A percentile compares a stretch with the other conserved stretches of the same genome.
These are phyloP conservation scores for Sebastes reedi DNA, from an alignment of 2,797 vertebrate species.

Conservation along the genomic window DNA sequence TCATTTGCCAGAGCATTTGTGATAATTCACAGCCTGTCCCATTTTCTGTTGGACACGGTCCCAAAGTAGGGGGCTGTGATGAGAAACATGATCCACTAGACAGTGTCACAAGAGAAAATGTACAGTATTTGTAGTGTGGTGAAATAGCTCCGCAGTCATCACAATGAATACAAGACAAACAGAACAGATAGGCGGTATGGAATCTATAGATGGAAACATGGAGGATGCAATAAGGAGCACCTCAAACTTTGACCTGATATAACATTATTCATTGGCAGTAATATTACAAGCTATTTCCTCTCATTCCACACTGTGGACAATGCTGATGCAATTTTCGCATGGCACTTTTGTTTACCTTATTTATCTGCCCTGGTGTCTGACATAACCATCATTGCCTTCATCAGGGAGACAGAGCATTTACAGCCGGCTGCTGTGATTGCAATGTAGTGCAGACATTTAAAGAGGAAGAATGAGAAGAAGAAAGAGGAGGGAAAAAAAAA, in stretches of 20 bases:
- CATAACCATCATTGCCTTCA: conserved; percentile 62
- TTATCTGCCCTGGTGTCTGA: conserved; percentile 66
- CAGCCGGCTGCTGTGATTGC: conserved; percentile 64
- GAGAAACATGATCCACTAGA: conserved; percentile 70
- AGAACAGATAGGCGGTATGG: conserved; percentile 52
- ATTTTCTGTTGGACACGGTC: conserved; percentile 84
- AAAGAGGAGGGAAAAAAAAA: not conserved
- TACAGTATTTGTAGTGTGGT: conserved; percentile 47
- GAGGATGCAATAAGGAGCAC: conserved; percentile 67
- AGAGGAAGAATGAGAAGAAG: conserved; percentile 14
- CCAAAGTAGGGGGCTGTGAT: conserved; percentile 76
- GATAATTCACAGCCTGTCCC: conserved; percentile 87
- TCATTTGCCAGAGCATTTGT: conserved; percentile 88
- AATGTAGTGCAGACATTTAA: conserved; percentile 53
- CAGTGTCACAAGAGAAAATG: conserved; percentile 62
- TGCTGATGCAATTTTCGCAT: conserved; percentile 77
- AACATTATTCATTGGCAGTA: conserved; percentile 80
- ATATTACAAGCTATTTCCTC: conserved; percentile 74
- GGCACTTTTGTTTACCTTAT: conserved; percentile 78
- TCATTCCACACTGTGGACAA: conserved; percentile 70
- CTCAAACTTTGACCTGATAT: conserved; percentile 68
- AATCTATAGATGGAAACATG: conserved; percentile 64
- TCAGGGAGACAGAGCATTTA: conserved; percentile 60
- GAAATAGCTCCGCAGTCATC: conserved; percentile 54
- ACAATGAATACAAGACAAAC: conserved; percentile 65